phyloP scores from a whole-genome alignment of 2,797 vertebrate species.

The Enteromius viviparus region DNA sequence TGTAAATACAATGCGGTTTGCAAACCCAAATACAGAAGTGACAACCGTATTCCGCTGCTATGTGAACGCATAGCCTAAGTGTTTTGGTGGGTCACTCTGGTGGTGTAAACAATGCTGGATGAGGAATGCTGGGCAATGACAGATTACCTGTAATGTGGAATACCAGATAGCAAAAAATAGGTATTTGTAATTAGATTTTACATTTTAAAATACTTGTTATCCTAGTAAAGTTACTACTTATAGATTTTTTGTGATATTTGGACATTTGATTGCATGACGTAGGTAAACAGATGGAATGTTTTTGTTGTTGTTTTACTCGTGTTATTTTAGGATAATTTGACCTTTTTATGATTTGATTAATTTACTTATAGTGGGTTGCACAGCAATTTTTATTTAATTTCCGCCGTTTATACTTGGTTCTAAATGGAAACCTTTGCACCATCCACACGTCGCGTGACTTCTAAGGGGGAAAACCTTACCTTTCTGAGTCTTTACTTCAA shows the following conservation, averaged over 20 bases:
- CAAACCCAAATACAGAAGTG: no score
- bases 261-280: not conserved
- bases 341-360: not conserved
- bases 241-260: no score
- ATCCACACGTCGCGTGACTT: slow-evolving; percentile 17
- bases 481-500: slow-evolving; percentile 97
- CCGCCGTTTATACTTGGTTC: not conserved
- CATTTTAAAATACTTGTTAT: not conserved
- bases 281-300: not conserved
- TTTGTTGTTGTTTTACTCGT: no score
- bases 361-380: not conserved
- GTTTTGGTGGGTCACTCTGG: no score
- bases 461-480: slow-evolving; percentile 74
- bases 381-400: not conserved
- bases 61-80: no score
- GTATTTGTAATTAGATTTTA: not conserved
- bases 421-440: not conserved
- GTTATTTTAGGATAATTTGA: no score
- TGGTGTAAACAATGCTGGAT: not conserved
- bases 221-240: not conserved
- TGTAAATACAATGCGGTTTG: no score
- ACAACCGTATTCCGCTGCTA: no score
- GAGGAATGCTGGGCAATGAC: not conserved
- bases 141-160: not conserved
- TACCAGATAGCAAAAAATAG: not conserved